Evolutionary conservation across 2,888 invertebrate genomes (phyloP).

Genomic region (Epsilonema sp.): DNA sequence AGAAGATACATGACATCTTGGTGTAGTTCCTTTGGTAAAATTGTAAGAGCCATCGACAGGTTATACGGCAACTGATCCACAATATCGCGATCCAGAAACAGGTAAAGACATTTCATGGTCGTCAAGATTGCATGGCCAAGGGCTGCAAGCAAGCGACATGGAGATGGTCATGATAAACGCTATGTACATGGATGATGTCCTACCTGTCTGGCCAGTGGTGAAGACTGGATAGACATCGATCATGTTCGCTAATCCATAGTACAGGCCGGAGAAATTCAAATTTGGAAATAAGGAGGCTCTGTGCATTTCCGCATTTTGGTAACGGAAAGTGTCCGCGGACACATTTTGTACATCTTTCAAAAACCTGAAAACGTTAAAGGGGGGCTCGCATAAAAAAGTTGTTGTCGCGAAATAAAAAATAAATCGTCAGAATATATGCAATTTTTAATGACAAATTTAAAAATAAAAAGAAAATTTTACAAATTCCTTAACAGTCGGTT

Average conservation of each 20-base stretch:
- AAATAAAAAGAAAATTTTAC: too few species aligned
- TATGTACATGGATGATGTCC: not conserved
- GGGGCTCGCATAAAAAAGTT: too few species aligned
- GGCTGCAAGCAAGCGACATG: conserved; percentile 41
- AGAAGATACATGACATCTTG: conserved; percentile 82
- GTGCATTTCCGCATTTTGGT: conserved; percentile 28
- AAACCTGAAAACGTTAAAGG: conserved; percentile 58
- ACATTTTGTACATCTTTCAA: conserved; percentile 86
- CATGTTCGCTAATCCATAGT: conserved; percentile 65
- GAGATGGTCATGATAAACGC: not conserved
- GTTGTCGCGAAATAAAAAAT: too few species aligned
- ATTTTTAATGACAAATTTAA: too few species aligned
- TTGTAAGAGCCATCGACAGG: conserved; percentile 76
- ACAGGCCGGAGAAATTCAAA: conserved; percentile 85
- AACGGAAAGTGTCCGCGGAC: conserved; percentile 70
- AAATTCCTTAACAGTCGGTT: too few species aligned
- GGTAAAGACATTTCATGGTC: conserved; percentile 76
- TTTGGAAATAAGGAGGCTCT: conserved; percentile 82
- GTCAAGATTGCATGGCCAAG: conserved; percentile 82
- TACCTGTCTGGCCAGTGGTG: conserved; percentile 47
- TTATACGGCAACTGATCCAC: conserved; percentile 85
- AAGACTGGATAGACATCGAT: conserved; percentile 82
- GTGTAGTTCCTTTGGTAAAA: conserved; percentile 68
- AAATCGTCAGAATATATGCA: too few species aligned
- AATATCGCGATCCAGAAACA: conserved; percentile 84